These are phyloP conservation scores for Silurus lanzhouensis DNA, from an alignment of 2,797 vertebrate genomes.

Conservation along the genomic window DNA sequence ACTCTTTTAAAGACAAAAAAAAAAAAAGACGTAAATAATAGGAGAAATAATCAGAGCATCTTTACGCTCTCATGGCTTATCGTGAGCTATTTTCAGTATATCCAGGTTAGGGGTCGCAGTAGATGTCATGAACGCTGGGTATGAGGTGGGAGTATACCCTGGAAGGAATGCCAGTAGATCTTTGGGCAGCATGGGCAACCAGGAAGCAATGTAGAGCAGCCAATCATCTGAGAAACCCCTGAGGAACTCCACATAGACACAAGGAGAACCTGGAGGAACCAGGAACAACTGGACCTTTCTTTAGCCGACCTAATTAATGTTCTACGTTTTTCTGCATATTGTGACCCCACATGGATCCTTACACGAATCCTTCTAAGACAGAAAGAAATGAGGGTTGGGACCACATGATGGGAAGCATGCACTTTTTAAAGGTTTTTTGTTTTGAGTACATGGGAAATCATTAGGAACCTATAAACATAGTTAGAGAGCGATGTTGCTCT, in stretches of 20 bases:
- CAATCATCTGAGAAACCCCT: not conserved
- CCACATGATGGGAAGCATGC: slow-evolving; percentile 63
- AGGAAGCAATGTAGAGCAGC: not conserved
- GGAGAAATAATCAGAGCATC: no score
- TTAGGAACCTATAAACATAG: slow-evolving; percentile 64
- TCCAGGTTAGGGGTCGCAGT: not conserved
- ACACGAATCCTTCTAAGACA: slow-evolving; percentile 23
- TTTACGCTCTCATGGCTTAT: no score
- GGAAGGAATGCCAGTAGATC: not conserved
- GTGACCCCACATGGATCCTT: slow-evolving; percentile 18
- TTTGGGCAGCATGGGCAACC: not conserved
- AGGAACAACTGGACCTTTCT: not conserved
- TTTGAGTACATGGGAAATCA: slow-evolving; percentile 41
- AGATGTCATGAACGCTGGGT: not conserved
- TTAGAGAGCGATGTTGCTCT: slow-evolving; percentile 65
- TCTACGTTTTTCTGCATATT: not conserved
- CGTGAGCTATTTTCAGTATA: not conserved
- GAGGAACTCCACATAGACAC: not conserved
- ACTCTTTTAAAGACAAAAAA: no score
- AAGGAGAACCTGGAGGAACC: not conserved
- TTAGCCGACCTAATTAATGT: not conserved
- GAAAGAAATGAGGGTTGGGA: slow-evolving; percentile 52
- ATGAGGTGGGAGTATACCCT: not conserved
- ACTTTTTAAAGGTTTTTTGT: slow-evolving; percentile 43
- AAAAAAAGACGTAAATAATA: no score